Conservation (phyloP, 2,797 vertebrate genomes). For the Crenichthys baileyi region DNA sequence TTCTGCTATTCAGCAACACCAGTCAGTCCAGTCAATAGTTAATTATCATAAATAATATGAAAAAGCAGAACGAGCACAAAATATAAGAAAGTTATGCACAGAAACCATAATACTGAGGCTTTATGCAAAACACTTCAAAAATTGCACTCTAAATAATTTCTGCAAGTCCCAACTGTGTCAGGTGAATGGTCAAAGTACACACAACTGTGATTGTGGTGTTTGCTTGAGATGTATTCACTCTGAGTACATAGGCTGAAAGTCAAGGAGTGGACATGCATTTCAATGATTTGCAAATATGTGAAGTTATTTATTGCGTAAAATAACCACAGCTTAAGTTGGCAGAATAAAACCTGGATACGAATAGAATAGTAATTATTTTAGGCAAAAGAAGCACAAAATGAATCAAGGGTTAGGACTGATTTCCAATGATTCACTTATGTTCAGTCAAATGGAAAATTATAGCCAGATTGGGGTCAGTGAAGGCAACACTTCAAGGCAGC, state of each 20-base stretch:
- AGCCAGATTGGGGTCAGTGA: neutral
- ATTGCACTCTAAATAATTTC: constrained; percentile 8
- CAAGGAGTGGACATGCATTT: constrained; percentile 13
- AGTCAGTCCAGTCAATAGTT: neutral
- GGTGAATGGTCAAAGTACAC: constrained; percentile 43
- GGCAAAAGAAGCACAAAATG: neutral
- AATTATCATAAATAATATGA: neutral
- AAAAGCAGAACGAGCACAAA: neutral
- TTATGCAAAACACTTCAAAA: neutral
- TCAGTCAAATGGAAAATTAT: neutral
- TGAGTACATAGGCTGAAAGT: constrained; percentile 2
- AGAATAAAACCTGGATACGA: neutral
- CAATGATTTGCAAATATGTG: constrained; percentile 8
- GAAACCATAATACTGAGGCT: neutral
- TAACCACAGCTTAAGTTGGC: neutral
- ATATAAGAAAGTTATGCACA: neutral
- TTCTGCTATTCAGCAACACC: neutral
- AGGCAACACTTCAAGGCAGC: constrained; percentile 2
- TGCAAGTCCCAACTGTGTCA: constrained; percentile 11
- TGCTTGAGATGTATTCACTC: constrained; percentile 14
- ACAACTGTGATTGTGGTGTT: neutral
- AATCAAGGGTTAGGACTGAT: neutral
- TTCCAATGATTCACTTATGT: neutral
- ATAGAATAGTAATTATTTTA: no score
- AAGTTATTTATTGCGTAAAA: neutral